Evolutionary conservation across 2,113 vertebrate genomes (phyloP), one percentile per base, ranked within the genome.

Genomic region (Brachirus orientalis): DNA sequence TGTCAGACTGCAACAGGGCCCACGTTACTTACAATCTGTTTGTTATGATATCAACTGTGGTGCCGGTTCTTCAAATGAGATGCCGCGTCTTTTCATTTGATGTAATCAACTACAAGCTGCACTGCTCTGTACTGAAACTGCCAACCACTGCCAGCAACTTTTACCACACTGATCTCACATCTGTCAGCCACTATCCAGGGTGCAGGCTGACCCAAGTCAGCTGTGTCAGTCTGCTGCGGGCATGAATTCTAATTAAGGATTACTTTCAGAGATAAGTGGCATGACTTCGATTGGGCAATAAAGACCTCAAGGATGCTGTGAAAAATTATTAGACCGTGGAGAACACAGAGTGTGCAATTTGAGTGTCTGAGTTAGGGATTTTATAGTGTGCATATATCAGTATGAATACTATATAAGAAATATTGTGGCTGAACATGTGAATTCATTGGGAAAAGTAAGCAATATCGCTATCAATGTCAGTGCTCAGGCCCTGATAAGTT

Each of bases 191-290:
- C 67, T 50, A 57, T 60, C 47, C 52, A 43, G 0, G 2, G 10
- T 19, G 51, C 13, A 7, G 43, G 50, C 68, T 53, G 81, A 79
- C 79, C 48, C 73, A 57, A 73, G 76, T 71, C 70, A 76, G 68
- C 48, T 52, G 16, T 54, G 55, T 71, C 70, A 36, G 8, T 77
- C 63, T 2, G 1, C 18, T 10, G 45, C 3, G 0, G 59, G 43
- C 63, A 65, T 72, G 61, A 61, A 59, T 77, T 69, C 14, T 50
- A 65, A 69, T 77, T 43, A 74, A 75, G 74, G 63, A 69, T 69
- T 70, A 58, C 17, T 65, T 18, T 55, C 14, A 0, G 22, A 71
- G 14, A 14, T 67, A 55, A 67, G 48, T 36, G 66, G 22, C 17
- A 0, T 52, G 16, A 63, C 37, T 61, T 58, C 58, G 35, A 57